Conservation (phyloP, 1,140 invertebrate genomes). For the Caenorhabditis latens region DNA sequence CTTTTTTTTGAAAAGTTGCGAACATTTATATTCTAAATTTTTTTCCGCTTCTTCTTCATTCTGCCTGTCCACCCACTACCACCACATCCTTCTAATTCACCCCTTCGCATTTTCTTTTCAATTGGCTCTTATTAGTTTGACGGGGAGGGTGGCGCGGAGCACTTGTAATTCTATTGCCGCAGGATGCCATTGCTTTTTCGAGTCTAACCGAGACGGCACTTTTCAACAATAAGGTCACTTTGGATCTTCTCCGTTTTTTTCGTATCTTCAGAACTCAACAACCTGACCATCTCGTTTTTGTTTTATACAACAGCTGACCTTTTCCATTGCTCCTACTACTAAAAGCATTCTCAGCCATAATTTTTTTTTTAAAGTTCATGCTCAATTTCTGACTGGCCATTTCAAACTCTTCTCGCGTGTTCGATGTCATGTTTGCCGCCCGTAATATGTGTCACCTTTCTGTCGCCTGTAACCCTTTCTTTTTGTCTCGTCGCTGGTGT, state of each 20-base stretch:
- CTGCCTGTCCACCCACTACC: not conserved
- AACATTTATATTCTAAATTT: not conserved
- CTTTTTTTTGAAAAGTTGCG: constrained; percentile 19
- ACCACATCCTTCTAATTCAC: not conserved
- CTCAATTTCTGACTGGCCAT: constrained; percentile 1
- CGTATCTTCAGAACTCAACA: constrained; percentile 22
- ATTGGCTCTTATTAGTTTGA: constrained; percentile 54
- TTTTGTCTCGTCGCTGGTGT: not conserved
- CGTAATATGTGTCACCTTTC: constrained; percentile 29
- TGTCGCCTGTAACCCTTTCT: not conserved
- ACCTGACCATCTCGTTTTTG: not conserved
- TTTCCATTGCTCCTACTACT: not conserved
- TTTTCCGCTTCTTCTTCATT: not conserved
- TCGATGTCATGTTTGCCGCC: not conserved
- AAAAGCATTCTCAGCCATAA: constrained; percentile 12
- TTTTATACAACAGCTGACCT: constrained; percentile 51
- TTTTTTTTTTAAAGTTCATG: too few species aligned
- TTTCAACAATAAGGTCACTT: constrained; percentile 54
- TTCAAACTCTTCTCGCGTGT: constrained; percentile 15
- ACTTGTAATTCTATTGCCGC: constrained; percentile 53
- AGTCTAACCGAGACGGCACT: constrained; percentile 46
- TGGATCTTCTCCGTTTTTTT: not conserved
- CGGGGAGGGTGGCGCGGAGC: constrained; percentile 26
- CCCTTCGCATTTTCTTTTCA: constrained; percentile 9
- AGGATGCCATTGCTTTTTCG: constrained; percentile 50